These are phyloP conservation scores for Agonopterix alstromeriana DNA, from an alignment of 2,888 invertebrate genomes.

Conservation along the genomic window DNA sequence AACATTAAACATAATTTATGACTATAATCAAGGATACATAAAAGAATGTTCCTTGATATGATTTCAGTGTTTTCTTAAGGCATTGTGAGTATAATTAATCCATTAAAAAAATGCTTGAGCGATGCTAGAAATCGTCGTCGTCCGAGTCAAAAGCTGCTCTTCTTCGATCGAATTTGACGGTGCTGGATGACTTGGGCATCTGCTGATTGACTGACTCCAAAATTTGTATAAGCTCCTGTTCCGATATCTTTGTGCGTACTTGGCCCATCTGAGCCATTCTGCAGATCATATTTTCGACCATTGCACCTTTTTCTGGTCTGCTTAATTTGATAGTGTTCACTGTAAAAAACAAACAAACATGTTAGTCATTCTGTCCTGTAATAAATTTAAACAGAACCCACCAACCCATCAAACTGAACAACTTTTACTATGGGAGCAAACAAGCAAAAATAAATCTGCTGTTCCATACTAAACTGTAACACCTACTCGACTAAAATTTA, in stretches of 20 bases:
- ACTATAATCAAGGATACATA: too few relatives aligned
- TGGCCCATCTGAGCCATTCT: constrained; percentile 97
- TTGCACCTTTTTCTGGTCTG: constrained; percentile 96
- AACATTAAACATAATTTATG: too few relatives aligned
- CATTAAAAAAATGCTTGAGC: not conserved
- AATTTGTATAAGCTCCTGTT: constrained; percentile 89
- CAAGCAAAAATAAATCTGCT: too few relatives aligned
- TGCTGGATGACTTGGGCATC: constrained; percentile 84
- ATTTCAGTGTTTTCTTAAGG: constrained; percentile 12
- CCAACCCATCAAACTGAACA: too few relatives aligned
- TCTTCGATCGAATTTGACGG: constrained; percentile 94
- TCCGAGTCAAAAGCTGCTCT: constrained; percentile 92
- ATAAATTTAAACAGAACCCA: too few relatives aligned
- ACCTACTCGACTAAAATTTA: too few relatives aligned
- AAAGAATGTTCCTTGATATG: too few relatives aligned
- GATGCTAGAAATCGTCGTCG: constrained; percentile 77
- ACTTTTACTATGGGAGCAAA: too few relatives aligned
- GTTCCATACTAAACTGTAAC: too few relatives aligned
- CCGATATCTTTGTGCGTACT: constrained; percentile 87
- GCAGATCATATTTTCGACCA: constrained; percentile 96
- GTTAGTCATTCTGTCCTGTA: too few relatives aligned
- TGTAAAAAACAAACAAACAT: constrained; percentile 54
- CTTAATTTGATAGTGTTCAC: constrained; percentile 96
- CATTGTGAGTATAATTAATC: constrained; percentile 11
- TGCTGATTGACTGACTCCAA: constrained; percentile 92